Evolutionary conservation across 2,797 vertebrate genomes (phyloP).

Genomic region (Periparus ater): DNA sequence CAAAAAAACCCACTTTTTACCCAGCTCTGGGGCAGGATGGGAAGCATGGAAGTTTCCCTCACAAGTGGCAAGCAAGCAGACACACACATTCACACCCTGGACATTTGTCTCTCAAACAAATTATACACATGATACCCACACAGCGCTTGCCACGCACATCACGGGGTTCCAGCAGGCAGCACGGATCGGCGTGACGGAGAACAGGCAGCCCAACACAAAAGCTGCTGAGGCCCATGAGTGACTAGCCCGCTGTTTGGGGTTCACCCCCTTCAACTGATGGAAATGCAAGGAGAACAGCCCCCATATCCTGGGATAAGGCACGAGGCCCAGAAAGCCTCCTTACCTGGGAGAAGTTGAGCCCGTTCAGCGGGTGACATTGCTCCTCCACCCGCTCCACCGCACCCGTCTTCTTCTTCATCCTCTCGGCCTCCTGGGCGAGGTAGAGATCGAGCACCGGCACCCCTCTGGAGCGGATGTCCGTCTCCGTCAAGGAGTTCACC

Average conservation of each 20-base stretch:
- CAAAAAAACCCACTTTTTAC: neutral
- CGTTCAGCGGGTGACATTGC: conserved; percentile 86
- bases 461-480: conserved; percentile 83
- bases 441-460: conserved; percentile 87
- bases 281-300: fast-evolving
- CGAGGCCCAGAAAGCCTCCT: neutral
- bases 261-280: neutral
- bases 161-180: neutral
- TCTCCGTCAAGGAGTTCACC: conserved; percentile 89
- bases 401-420: conserved; percentile 81
- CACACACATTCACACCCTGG: neutral
- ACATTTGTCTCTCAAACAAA: neutral
- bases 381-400: conserved; percentile 82
- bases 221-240: fast-evolving
- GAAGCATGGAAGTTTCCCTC: neutral
- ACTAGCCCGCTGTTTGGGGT: neutral
- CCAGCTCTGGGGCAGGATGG: fast-evolving
- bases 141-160: fast-evolving
- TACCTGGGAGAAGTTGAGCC: conserved; percentile 85
- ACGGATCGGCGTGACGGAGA: fast-evolving
- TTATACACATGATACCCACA: neutral
- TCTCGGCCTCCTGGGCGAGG: conserved; percentile 86
- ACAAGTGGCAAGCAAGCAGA: neutral
- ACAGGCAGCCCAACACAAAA: neutral
- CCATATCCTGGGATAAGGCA: neutral